Evolutionary conservation across 2,888 invertebrate genomes (phyloP), one percentile per base, ranked within the genome.

Genomic region (Hemithea aestivaria): DNA sequence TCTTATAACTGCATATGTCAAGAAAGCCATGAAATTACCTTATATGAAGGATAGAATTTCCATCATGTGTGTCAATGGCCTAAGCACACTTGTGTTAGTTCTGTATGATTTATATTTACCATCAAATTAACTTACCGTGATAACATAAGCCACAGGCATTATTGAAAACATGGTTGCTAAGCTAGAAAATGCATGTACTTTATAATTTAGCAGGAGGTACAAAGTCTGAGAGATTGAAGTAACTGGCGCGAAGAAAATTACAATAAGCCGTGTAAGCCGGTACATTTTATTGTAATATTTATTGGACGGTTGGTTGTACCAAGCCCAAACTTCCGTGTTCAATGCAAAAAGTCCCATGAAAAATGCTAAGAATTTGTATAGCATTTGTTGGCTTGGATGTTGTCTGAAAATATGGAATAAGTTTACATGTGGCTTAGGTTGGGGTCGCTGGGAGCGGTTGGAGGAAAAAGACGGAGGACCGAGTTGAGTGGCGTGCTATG

Each of bases 111-210:
- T n/a, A n/a, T n/a, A n/a, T n/a, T n/a, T n/a, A n/a, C n/a, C n/a
- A n/a, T n/a, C n/a, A n/a, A n/a, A n/a, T n/a, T n/a, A n/a, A 30
- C 32, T 39, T 30, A 46, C 41, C 12, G 5, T 6, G 1, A 34
- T 30, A 10, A 46, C 28, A 22, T 10, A 24, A 6, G 27, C 36
- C 1, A 42, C 35, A n/a, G 37, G 39, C 20, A 37, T 27, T 1
- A 40, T 40, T 10, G 42, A 11, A 6, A 30, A 24, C 2, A 31
- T 38, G 5, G 20, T 23, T 7, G 38, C 31, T 6, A 38, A 10
- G 8, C 9, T 12, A 11, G 12, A 58, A 8, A 35, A 40, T 7
- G 26, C 30, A 26, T 35, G 30, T 20, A 22, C 29, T 4, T 30
- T 12, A 23, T 40, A 31, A 23, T 35, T 2, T 2, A 30, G 2